A percentile compares a stretch with the other conserved stretches of the same genome.
Evolutionary conservation across 2,797 vertebrate genomes (phyloP).

Genomic region (Centropyge bicolor): DNA sequence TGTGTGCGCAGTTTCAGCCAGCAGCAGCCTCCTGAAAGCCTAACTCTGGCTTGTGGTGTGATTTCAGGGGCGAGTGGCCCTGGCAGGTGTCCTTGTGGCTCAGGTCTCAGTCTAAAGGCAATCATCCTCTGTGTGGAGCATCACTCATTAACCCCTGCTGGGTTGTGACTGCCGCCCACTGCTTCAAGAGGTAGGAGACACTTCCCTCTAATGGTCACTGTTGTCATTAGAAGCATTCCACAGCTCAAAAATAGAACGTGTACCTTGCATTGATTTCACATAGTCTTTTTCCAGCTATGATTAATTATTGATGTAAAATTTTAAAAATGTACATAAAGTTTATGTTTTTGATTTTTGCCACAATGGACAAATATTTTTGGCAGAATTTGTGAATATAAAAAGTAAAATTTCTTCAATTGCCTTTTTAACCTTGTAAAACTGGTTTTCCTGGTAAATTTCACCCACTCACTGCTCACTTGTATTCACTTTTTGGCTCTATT

Average conservation of each 20-base stretch:
- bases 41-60: not conserved
- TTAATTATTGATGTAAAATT: not conserved
- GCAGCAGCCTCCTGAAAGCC: not conserved
- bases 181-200: slow-evolving; percentile 90
- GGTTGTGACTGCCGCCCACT: slow-evolving; percentile 92
- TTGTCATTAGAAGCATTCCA: not conserved
- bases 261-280: not conserved
- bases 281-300: not conserved
- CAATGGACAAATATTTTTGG: too few species aligned
- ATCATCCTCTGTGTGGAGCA: slow-evolving; percentile 89
- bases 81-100: slow-evolving; percentile 85
- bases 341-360: too few species aligned
- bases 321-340: too few species aligned
- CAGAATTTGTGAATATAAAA: too few species aligned
- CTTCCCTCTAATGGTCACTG: slow-evolving; percentile 53
- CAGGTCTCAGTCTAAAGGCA: slow-evolving; percentile 86
- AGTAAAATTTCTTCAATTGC: too few species aligned
- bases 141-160: slow-evolving; percentile 91
- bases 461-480: not conserved
- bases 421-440: too few species aligned
- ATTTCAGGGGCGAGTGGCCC: slow-evolving; percentile 89
- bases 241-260: not conserved
- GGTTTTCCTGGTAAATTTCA: not conserved
- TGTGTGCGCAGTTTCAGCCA: too few species aligned
- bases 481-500: not conserved